Base-by-base conservation (phyloP, 2,113 vertebrate species). In the Stigmatopora nigra region DNA sequence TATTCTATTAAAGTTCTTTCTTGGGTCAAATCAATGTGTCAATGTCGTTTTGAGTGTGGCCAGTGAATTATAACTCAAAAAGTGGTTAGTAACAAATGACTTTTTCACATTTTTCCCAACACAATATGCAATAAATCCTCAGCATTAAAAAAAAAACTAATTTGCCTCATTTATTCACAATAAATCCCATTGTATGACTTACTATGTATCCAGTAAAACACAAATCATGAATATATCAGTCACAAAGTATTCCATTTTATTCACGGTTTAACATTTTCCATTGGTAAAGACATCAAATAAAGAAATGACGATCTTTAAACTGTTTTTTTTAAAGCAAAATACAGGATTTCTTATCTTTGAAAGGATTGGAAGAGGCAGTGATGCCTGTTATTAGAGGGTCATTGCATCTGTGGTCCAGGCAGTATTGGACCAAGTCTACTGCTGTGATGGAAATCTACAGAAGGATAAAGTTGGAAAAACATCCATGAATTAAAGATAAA, bases 381-480 rank as follows among this genome's bases (percentile, higher is more conserved):
- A 95, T 92, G 65, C 92, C 89, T 7, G 84, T 88, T 38, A 95
- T 80, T 64, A 94, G 90, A 7, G 92, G 91, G 79, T 94, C 91
- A 0, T 83, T 89, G 69, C 88, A 88, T 58, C 88, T 77, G 76
- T 93, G 86, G 13, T 92, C 91, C 55, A 72, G 87, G 71, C 92
- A 94, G 82, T 91, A 93, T 74, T 84, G 90, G 52, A 93, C 84
- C 70, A 94, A 69, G 62, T 93, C 90, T 0, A 79, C 62, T 3
- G 92, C 92, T 1, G 91, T 90, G 68, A 90, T 84, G 7, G 92
- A 94, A 62, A 93, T 90, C 92, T 95, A 45, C 1, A 3, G 25
- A 31, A 31, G 45, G 48, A 20, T 22, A 70, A 38, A 71, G 12
- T 31, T 45, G 22, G 12, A 46, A n/a, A 58, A 36, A 44, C 10